A percentile compares a stretch with the other conserved stretches of the same genome.
These are phyloP conservation scores for Cerceris rybyensis DNA, from an alignment of 2,888 invertebrate genomes.

Conservation along the genomic window DNA sequence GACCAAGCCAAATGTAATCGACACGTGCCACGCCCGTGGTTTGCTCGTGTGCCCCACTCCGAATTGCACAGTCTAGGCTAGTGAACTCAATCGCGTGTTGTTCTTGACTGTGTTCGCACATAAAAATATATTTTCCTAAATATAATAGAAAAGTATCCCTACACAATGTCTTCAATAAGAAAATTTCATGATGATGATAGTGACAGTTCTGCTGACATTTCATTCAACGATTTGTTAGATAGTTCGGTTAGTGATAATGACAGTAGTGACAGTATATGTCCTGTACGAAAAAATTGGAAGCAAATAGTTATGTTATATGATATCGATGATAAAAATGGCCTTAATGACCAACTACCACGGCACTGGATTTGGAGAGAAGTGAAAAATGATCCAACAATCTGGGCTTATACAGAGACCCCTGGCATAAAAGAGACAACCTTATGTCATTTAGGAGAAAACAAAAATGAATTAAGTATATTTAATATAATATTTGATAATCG, in stretches of 20 bases:
- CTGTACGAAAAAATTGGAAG: conserved; percentile 20
- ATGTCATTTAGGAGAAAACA: conserved; percentile 30
- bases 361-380: conserved; percentile 25
- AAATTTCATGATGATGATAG: conserved; percentile 17
- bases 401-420: conserved; percentile 31
- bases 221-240: conserved; percentile 16
- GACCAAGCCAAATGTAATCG: too few relatives aligned
- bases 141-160: too few relatives aligned
- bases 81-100: too few relatives aligned
- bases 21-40: too few relatives aligned
- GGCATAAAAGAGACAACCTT: conserved; percentile 42
- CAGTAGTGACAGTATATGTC: conserved; percentile 9
- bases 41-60: too few relatives aligned
- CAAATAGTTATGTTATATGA: conserved; percentile 22
- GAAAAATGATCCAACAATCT: conserved; percentile 34
- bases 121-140: too few relatives aligned
- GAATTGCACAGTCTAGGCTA: too few relatives aligned
- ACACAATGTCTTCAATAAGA: conserved; percentile 10
- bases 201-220: conserved; percentile 10
- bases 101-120: neutral
- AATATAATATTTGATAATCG: conserved; percentile 40
- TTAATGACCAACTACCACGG: conserved; percentile 19
- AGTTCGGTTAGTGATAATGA: too few relatives aligned
- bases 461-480: conserved; percentile 34
- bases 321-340: conserved; percentile 21